phyloP scores from a whole-genome alignment of 2,113 vertebrate genomes.

The Centropus bengalensis region DNA sequence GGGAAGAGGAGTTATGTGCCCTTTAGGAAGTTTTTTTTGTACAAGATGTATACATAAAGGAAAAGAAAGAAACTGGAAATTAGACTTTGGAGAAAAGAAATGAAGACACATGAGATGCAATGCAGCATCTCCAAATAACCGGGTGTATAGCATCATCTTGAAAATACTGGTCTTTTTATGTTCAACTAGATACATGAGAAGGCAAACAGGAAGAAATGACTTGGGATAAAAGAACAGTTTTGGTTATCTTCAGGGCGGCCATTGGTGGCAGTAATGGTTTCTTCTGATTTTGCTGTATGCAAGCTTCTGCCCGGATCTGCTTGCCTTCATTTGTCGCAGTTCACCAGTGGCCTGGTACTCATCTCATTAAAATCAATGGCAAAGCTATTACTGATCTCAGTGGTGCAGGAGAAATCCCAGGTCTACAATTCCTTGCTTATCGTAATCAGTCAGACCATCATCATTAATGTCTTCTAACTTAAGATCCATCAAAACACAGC shows the following conservation, averaged over 20 bases:
- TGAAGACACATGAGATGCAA: neutral
- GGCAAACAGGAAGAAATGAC: neutral
- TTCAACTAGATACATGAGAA: neutral
- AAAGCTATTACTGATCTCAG: slow-evolving; percentile 12
- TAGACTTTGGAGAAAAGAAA: neutral
- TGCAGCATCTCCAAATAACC: neutral
- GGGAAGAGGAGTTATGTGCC: neutral
- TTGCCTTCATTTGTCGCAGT: neutral
- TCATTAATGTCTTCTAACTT: slow-evolving; percentile 14
- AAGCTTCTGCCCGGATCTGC: neutral
- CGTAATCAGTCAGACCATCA: slow-evolving; percentile 23
- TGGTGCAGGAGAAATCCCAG: slow-evolving; percentile 11
- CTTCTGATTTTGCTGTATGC: neutral
- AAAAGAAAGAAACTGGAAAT: neutral
- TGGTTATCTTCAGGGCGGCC: neutral
- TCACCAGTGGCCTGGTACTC: neutral
- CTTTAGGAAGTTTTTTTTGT: neutral
- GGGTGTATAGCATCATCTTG: neutral
- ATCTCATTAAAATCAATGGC: slow-evolving; percentile 7
- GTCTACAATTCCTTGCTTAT: slow-evolving; percentile 9
- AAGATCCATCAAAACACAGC: slow-evolving; percentile 15
- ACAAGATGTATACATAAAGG: neutral
- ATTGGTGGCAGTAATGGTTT: neutral
- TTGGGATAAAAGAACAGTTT: neutral
- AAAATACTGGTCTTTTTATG: neutral